These are phyloP conservation scores for Odobenus rosmarus DNA, from an alignment of 2,113 vertebrate genomes.

Conservation along the genomic window DNA sequence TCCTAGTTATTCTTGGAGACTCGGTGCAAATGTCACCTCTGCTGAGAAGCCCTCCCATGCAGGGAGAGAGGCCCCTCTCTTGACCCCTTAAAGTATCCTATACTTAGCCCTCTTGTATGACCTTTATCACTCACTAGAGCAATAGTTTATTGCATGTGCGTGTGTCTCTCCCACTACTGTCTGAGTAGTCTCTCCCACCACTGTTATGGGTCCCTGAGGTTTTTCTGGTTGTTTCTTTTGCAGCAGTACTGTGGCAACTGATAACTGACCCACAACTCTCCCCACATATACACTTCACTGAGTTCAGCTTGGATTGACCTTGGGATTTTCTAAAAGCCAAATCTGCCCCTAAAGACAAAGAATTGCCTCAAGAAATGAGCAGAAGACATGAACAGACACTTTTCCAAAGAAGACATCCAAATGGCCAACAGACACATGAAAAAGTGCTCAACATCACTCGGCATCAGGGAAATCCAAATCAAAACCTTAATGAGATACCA, in stretches of 20 bases:
- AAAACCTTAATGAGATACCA: too few species aligned
- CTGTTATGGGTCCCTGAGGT: neutral
- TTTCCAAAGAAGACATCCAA: too few species aligned
- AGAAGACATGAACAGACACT: too few species aligned
- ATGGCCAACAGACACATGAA: too few species aligned
- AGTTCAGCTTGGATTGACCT: conserved; percentile 2
- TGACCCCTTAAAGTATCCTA: neutral
- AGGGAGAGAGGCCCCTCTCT: neutral
- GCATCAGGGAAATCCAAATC: too few species aligned
- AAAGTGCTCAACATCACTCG: too few species aligned
- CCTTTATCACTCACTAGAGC: neutral
- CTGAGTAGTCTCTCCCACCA: neutral
- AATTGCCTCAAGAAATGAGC: neutral
- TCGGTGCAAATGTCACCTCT: neutral
- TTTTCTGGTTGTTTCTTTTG: neutral
- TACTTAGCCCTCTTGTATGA: neutral
- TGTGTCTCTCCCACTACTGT: neutral
- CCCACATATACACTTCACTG: neutral
- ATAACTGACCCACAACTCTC: neutral
- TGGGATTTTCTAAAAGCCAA: conserved; percentile 17
- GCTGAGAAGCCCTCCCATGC: neutral
- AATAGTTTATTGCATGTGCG: neutral
- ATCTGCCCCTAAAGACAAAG: neutral
- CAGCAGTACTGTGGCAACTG: neutral
- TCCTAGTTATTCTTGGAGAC: neutral